Base-by-base conservation (phyloP, 2,113 vertebrate species). In the Stigmatopora argus region DNA sequence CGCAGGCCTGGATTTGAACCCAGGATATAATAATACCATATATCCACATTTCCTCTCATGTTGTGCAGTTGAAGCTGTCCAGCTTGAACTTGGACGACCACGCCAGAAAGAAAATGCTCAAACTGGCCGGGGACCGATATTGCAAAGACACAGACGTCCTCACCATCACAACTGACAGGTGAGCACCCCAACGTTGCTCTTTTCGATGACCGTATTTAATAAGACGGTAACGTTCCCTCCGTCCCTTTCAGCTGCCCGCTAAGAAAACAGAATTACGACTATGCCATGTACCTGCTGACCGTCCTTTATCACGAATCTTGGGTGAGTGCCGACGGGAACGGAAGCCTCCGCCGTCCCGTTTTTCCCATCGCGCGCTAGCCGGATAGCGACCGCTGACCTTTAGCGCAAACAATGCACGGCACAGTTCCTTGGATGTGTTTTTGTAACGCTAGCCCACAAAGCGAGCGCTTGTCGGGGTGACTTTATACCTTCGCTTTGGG, bases 291-390 rank as follows among this genome's bases (percentile, higher is more conserved):
- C 78, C 92, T 98, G 46, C 92, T 99, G 12, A 99, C 96, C 3
- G 96, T 97, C 71, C 85, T 98, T 41, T 99, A 95, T 85, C 97
- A 99, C 4, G 97, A 98, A 72, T 97, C 96, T 11, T 99, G 96
- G 95, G 97, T 98, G 91, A 94, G 95, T 78, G 2, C 17, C 5
- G 5, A 5, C 14, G 19, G 21, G n/a, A 11, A 41, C 3, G 31
- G 14, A 17, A 10, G 57, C 18, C 9, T 9, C 35, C 3, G 31
- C 38, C 57, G 12, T 38, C 17, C 57, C 72, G 68, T 58, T 66
- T 69, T 66, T 51, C 69, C 26, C 64, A 77, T 74, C 66, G 21
- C 66, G 80, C 82, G 65, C 48, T 62, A 78, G 78, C 74, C 81
- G 80, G 86, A 87, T 80, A 70, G 60, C 78, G 83, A 84, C 82